These are phyloP conservation scores for Drosophila guanche DNA, from an alignment of 1,140 invertebrate species.

Conservation along the genomic window DNA sequence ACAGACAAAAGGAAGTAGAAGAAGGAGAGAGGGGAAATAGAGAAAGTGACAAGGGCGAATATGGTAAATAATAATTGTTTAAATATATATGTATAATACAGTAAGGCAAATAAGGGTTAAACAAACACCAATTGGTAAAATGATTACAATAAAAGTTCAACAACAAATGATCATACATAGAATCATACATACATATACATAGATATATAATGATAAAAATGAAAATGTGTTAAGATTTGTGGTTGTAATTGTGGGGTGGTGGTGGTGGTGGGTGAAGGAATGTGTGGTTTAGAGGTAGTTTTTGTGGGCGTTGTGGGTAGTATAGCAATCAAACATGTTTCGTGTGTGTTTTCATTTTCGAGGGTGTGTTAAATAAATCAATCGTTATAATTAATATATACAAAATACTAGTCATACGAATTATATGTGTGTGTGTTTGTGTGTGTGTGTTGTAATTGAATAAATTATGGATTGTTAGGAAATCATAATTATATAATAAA, in stretches of 20 bases:
- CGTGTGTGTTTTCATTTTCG: constrained; percentile 21
- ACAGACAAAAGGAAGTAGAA: background rate
- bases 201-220: constrained; percentile 61
- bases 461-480: constrained; percentile 64
- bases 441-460: constrained; percentile 44
- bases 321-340: constrained; percentile 43
- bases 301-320: constrained; percentile 4
- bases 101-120: constrained; percentile 38
- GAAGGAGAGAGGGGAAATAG: background rate
- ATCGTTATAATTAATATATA: constrained; percentile 65
- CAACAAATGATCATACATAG: constrained; percentile 66
- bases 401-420: constrained; percentile 73
- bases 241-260: constrained; percentile 9
- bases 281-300: constrained; percentile 28
- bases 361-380: constrained; percentile 60
- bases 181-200: constrained; percentile 53
- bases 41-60: constrained; percentile 23
- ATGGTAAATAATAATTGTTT: constrained; percentile 33
- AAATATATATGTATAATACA: constrained; percentile 41
- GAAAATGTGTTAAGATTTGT: constrained; percentile 41
- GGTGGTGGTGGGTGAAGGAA: constrained; percentile 15
- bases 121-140: constrained; percentile 54
- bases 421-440: constrained; percentile 54
- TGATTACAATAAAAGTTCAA: constrained; percentile 51
- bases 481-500: constrained; percentile 54